phyloP scores from a whole-genome alignment of 35 echinoderm and acorn worm species.

The Diadema setosum region DNA sequence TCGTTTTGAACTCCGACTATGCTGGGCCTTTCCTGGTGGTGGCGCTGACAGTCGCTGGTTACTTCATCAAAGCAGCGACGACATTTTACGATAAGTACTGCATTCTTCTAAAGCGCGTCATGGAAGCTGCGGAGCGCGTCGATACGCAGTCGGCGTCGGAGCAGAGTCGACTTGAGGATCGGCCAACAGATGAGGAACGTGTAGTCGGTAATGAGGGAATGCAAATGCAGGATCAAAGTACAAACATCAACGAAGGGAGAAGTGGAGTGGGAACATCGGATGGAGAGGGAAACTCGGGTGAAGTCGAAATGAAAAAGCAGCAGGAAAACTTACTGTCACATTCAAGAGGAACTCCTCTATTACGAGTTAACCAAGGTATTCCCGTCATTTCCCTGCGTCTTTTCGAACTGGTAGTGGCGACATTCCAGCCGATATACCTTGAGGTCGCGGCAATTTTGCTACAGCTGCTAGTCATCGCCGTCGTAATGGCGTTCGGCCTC shows the following conservation, averaged over 20 bases:
- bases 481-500: conserved; percentile 64
- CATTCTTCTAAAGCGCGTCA: conserved; percentile 4
- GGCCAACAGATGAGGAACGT: background rate
- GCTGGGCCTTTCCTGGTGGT: conserved; percentile 55
- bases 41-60: conserved; percentile 41
- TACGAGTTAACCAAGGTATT: conserved; percentile 19
- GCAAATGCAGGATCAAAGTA: background rate
- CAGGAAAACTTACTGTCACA: background rate
- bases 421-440: conserved; percentile 44
- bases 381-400: conserved; percentile 46
- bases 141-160: background rate
- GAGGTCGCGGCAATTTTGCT: conserved; percentile 26
- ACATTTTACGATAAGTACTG: conserved; percentile 79
- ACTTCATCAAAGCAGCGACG: conserved; percentile 50
- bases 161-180: background rate
- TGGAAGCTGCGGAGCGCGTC: conserved; percentile 50
- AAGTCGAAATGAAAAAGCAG: background rate
- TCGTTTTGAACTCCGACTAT: conserved; percentile 58
- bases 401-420: conserved; percentile 50
- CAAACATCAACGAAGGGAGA: background rate
- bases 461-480: conserved; percentile 20
- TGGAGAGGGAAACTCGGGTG: background rate
- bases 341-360: background rate
- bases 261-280: background rate
- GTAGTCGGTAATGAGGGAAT: background rate